phyloP scores from a whole-genome alignment of 2,113 vertebrate species.

The Oplegnathus fasciatus region DNA sequence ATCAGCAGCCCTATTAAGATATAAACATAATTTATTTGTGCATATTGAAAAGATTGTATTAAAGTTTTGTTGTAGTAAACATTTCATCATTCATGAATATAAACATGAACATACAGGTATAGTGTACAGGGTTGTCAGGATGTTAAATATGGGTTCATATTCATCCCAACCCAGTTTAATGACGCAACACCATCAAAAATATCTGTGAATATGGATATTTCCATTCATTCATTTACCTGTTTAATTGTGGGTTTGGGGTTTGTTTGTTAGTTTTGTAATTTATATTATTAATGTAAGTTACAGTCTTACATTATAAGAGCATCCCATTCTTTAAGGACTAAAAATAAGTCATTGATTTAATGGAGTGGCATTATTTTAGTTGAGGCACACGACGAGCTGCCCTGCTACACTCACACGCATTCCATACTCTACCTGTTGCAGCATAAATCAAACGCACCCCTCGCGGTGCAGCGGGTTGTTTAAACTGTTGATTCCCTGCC shows the following conservation, averaged over 20 bases:
- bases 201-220: too few relatives aligned
- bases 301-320: too few relatives aligned
- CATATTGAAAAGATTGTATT: neutral
- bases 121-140: neutral
- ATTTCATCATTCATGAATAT: neutral
- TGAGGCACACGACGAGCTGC: too few relatives aligned
- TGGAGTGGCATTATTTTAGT: too few relatives aligned
- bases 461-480: neutral
- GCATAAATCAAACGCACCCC: neutral
- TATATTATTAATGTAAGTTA: too few relatives aligned
- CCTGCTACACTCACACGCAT: neutral
- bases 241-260: too few relatives aligned
- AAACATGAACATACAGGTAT: neutral
- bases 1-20: neutral
- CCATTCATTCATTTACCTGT: too few relatives aligned
- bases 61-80: neutral
- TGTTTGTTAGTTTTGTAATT: too few relatives aligned
- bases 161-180: too few relatives aligned
- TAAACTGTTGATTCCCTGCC: neutral
- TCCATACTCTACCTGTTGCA: neutral
- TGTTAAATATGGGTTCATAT: neutral
- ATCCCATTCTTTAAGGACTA: too few relatives aligned
- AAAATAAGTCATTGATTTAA: neutral
- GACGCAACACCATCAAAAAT: too few relatives aligned
- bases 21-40: neutral